These are phyloP conservation scores for Saccopteryx leptura DNA, from an alignment of 2,113 vertebrate genomes.

Conservation along the genomic window DNA sequence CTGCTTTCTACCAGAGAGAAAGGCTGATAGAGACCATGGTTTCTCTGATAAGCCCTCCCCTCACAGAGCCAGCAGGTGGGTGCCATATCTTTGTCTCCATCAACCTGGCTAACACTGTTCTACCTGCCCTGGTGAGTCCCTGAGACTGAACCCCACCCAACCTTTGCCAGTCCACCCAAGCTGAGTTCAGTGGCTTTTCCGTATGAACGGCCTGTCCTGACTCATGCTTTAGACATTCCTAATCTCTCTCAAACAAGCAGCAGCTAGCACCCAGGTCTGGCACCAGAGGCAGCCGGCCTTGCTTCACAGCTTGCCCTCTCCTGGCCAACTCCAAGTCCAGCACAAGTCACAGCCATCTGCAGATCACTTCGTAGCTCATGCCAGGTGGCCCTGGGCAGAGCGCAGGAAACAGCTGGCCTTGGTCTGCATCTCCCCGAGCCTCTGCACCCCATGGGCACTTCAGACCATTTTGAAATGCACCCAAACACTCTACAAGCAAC, in stretches of 20 bases:
- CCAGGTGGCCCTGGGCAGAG: not conserved
- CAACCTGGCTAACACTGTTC: not conserved
- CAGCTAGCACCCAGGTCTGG: not conserved
- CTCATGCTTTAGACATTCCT: not conserved
- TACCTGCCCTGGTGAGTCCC: not conserved
- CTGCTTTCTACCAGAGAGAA: not conserved
- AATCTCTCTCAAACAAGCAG: not conserved
- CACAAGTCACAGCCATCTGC: not conserved
- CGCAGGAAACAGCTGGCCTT: not conserved
- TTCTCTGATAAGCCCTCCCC: not conserved
- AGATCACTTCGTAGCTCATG: not conserved
- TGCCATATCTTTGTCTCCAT: not conserved
- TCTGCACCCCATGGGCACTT: not conserved
- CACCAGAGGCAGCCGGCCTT: not conserved
- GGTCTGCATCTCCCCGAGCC: not conserved
- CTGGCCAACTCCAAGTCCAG: not conserved
- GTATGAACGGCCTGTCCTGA: not conserved
- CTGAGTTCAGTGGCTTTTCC: not conserved
- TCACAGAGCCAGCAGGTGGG: not conserved
- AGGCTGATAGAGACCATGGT: not conserved
- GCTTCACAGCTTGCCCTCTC: not conserved
- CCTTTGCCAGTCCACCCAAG: not conserved
- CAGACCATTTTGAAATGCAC: not conserved
- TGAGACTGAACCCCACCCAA: not conserved
- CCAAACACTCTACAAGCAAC: not conserved